These are phyloP conservation scores for Sympetrum striolatum DNA, from an alignment of 2,888 invertebrate species.

Conservation along the genomic window DNA sequence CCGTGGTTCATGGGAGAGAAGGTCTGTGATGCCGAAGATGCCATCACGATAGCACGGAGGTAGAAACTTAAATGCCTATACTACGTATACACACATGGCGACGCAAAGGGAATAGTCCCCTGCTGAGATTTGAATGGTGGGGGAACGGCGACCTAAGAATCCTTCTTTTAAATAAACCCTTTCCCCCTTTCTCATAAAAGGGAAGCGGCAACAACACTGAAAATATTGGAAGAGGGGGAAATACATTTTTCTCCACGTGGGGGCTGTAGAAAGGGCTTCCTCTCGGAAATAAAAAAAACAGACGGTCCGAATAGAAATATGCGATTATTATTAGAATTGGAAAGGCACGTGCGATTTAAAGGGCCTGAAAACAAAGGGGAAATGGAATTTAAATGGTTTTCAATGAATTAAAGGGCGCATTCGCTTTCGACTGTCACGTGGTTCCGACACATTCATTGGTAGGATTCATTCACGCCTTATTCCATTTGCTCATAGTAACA, in stretches of 20 bases:
- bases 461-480: not conserved
- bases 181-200: not conserved
- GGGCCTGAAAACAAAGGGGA: not conserved
- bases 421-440: not conserved
- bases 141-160: not conserved
- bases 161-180: not conserved
- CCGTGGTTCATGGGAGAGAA: not conserved
- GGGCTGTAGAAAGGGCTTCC: not conserved
- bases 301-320: not conserved
- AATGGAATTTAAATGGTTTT: not conserved
- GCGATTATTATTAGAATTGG: not conserved
- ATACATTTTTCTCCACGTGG: conserved; percentile 25
- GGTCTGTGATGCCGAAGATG: not conserved
- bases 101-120: not conserved
- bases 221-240: not conserved
- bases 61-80: not conserved
- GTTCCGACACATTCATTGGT: not conserved
- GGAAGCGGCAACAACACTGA: not conserved
- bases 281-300: not conserved
- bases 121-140: conserved; percentile 5
- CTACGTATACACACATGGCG: not conserved
- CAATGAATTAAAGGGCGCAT: not conserved
- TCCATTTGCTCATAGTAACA: too few species aligned
- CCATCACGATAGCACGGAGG: not conserved
- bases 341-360: not conserved